Conservation (phyloP, 1,140 invertebrate species). For the Mylabris phalerata region DNA sequence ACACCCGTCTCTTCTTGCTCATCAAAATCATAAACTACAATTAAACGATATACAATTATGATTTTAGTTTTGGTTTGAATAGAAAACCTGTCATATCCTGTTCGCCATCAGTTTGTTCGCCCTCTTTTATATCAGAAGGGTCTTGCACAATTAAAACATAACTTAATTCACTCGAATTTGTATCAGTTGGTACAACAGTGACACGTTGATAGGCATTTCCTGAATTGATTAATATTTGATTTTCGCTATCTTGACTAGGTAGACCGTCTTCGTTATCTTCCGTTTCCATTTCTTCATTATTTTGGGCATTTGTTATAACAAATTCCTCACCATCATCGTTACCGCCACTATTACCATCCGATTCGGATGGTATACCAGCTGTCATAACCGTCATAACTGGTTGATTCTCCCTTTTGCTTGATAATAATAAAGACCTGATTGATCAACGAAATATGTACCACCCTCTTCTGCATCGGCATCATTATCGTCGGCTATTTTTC, state of each 20-base stretch:
- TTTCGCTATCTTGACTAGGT: conserved; percentile 36
- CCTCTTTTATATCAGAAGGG: conserved; percentile 52
- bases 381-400: conserved; percentile 55
- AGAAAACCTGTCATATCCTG: conserved; percentile 48
- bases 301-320: conserved; percentile 43
- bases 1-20: conserved; percentile 52
- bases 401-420: conserved; percentile 56
- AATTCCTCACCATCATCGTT: conserved; percentile 41
- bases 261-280: conserved; percentile 23
- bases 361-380: conserved; percentile 37
- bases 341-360: conserved; percentile 33
- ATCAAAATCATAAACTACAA: conserved; percentile 57
- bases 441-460: conserved; percentile 68
- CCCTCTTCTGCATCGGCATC: conserved; percentile 52
- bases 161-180: conserved; percentile 73
- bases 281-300: conserved; percentile 39
- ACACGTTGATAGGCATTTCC: conserved; percentile 73
- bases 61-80: neutral
- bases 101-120: conserved; percentile 53
- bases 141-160: conserved; percentile 86
- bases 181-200: conserved; percentile 77
- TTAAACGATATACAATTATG: neutral
- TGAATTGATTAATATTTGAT: conserved; percentile 51
- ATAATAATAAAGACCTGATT: conserved; percentile 71
- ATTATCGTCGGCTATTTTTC: conserved; percentile 44